Percentiles rank a stretch among this genome's conserved stretches.
These are phyloP conservation scores for Elephas maximus DNA, from an alignment of 2,113 vertebrate genomes.

Conservation along the genomic window DNA sequence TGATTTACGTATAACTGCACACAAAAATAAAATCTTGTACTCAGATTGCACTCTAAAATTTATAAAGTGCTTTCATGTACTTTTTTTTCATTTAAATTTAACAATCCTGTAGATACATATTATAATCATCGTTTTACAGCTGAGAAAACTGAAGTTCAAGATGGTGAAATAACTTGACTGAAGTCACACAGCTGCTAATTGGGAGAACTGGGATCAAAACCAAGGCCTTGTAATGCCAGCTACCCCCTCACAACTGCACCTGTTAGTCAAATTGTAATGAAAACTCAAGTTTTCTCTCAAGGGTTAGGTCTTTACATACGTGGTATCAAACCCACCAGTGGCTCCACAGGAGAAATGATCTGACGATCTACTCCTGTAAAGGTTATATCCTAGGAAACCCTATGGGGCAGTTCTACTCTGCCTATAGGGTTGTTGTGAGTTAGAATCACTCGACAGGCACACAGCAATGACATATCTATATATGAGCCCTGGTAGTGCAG, in stretches of 20 bases:
- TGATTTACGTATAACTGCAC: background rate
- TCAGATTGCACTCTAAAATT: background rate
- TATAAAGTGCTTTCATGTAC: constrained; percentile 6
- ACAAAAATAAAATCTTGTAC: constrained; percentile 5
- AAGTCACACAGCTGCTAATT: constrained; percentile 11
- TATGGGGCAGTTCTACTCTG: background rate
- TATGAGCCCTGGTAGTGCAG: no score
- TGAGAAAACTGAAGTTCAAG: constrained; percentile 52
- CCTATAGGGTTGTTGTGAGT: background rate
- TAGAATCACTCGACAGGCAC: background rate
- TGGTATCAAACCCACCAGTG: background rate
- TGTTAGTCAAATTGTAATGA: background rate
- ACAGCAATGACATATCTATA: background rate
- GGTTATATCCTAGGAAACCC: background rate
- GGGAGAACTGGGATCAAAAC: background rate
- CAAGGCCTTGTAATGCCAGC: background rate
- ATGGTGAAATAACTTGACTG: constrained; percentile 19
- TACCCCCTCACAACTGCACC: background rate
- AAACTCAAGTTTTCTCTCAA: background rate
- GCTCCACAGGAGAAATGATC: background rate
- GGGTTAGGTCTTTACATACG: background rate
- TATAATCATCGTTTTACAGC: constrained; percentile 27
- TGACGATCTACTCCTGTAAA: background rate
- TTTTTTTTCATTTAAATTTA: constrained; percentile 41
- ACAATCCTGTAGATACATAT: constrained; percentile 33